Evolutionary conservation across 35 echinoderm and acorn worm species (phyloP), one percentile per base, ranked within the genome.

Genomic region (Patiria miniata): DNA sequence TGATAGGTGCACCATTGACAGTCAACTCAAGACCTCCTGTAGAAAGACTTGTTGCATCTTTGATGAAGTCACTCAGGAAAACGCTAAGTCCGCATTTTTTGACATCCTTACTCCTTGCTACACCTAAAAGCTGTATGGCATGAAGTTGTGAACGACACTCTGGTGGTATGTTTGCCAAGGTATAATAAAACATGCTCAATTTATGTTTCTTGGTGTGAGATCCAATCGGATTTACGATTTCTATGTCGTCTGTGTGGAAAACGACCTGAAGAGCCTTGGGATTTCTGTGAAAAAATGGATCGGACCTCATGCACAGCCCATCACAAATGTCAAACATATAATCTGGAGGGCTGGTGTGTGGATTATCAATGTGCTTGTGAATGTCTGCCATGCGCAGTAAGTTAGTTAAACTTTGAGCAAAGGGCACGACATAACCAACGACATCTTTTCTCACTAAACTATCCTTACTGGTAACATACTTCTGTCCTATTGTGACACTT

Each of bases 211-310:
- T 85, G 10, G 73, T 91, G 68, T 85, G 89, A 38, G 57, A 65
- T 8, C 89, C 89, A 40, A 90, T 55, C 36, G 88, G 88, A 55
- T 90, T 90, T 4, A 90, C 88, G 9, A 90, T 90, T 78, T 90
- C 88, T 77, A 90, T 84, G 36, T 91, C 89, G 22, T 65, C 60
- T 15, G 60, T 65, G 60, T 65, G 14, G 8, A 65, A 21, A 88
- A 65, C 22, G 12, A 65, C 60, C 60, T 65, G 60, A 65, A 85
- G 83, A 53, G 53, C 60, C 37, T 37, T 77, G 29, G 53, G 54
- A 36, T 85, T 69, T 73, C 53, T 85, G 5, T 5, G 5, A 19
- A 29, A 61, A 7, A 61, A 61, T 34, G 51, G 40, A 73, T 85
- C 39, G 3, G 54, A 65, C 19, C 59, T 26, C 2, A 85, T 21